Conservation (phyloP, 2,888 invertebrate genomes). For the Ctenicera cuprea region DNA sequence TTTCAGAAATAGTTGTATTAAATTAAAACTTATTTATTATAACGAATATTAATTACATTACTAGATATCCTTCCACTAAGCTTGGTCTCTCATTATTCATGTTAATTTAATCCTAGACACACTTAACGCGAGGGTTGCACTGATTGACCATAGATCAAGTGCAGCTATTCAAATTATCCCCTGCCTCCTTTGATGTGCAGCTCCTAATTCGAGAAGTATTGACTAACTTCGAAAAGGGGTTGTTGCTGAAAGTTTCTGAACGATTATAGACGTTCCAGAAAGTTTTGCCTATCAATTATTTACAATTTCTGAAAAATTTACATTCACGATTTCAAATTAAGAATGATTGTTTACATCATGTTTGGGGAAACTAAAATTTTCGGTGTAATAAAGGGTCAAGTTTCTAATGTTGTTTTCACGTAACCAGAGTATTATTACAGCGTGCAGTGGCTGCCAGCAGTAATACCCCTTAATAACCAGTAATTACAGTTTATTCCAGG, state of each 20-base stretch:
- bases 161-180: background rate
- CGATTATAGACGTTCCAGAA: background rate
- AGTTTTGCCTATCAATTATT: background rate
- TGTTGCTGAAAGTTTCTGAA: no score
- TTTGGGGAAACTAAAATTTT: slow-evolving; percentile 17
- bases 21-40: no score
- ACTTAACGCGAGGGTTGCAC: slow-evolving; percentile 13
- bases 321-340: background rate
- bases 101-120: slow-evolving; percentile 8
- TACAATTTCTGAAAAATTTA: no score
- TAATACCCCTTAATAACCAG: slow-evolving; percentile 53
- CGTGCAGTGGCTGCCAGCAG: slow-evolving; percentile 43
- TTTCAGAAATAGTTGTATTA: no score
- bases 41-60: no score
- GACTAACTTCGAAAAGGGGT: no score
- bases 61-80: background rate
- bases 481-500: slow-evolving; percentile 53
- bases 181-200: slow-evolving; percentile 13
- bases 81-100: background rate
- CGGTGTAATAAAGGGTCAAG: slow-evolving; percentile 7
- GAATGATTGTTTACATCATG: background rate
- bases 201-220: background rate
- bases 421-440: slow-evolving; percentile 31
- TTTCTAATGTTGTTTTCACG: slow-evolving; percentile 42
- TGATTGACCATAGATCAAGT: slow-evolving; percentile 9